Evolutionary conservation across 2,113 vertebrate genomes (phyloP).

Genomic region (Apeltes quadracus): DNA sequence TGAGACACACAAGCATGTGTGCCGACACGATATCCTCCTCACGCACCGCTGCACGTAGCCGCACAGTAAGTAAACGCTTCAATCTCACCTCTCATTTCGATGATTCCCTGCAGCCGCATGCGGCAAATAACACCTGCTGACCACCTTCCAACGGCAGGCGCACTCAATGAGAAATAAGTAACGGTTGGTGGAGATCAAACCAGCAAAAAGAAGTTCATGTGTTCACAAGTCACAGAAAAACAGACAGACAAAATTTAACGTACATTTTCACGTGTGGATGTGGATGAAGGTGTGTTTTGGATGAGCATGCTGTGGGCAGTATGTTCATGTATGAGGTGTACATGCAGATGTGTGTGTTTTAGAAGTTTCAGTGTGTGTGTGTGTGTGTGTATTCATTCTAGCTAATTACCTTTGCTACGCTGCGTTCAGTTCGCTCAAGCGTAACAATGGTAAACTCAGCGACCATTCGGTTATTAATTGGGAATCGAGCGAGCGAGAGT

Average conservation of each 20-base stretch:
- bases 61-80: neutral
- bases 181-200: neutral
- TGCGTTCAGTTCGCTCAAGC: slow-evolving; percentile 19
- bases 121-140: neutral
- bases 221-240: neutral
- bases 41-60: neutral
- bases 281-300: neutral
- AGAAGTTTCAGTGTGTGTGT: neutral
- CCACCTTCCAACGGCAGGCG: neutral
- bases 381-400: slow-evolving; percentile 1
- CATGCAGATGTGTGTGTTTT: slow-evolving; percentile 6
- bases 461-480: slow-evolving; percentile 33
- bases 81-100: neutral
- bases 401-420: slow-evolving; percentile 22
- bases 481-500: slow-evolving; percentile 13
- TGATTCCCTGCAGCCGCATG: neutral
- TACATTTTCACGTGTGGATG: neutral
- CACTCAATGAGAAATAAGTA: neutral
- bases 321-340: neutral
- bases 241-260: neutral
- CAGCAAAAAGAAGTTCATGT: neutral
- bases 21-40: too few species aligned
- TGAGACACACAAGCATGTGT: slow-evolving; percentile 18
- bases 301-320: neutral
- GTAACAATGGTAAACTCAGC: slow-evolving; percentile 1